Base-by-base conservation (phyloP, 2,888 invertebrate genomes). In the Sinodicranocentrus sp. region DNA sequence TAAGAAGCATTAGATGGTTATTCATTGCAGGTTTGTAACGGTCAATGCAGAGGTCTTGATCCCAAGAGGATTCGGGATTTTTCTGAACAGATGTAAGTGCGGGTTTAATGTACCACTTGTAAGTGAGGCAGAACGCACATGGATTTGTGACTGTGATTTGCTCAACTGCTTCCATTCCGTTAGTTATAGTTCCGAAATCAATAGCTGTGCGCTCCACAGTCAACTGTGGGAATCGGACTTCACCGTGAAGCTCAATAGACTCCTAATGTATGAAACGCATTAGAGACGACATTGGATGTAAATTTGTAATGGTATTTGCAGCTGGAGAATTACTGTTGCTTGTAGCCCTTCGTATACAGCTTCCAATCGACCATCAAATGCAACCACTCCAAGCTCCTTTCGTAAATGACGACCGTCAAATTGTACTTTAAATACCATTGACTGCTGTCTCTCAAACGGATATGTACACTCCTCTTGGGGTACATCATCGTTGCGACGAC, bases 91-190 rank as follows among this genome's bases (percentile, higher is more conserved):
- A 5, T 6, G 84, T 86, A 15, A 59, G 57, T 2, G 65, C 65
- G 0, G 86, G 86, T 39, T 86, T 85, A 17, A 86, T 84, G 48
- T 82, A 86, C 86, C 86, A 86, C 65, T 86, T 86, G 57, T 84
- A 86, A 0, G 82, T 82, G 3, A 86, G 63, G 26, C 84, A 82
- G 44, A 84, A 82, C n/a, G 76, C 21, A 10, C 84, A 79, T 1
- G 75, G 73, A 39, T 86, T 86, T 0, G 77, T 71, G n/a, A 86
- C 76, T n/a, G 61, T 73, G 59, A 86, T 65, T 48, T 85, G 84
- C 54, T 85, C 80, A 2, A 86, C 79, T 52, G 82, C 85, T 26
- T 86, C 86, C 72, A 82, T 82, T 21, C 84, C 84, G 19, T 85
- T 86, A 8, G 57, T 73, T 10, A 84, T 79, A 15, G 72, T 44